A percentile compares a stretch with the other conserved stretches of the same genome.
Conservation (phyloP, 2,797 vertebrate species). For the Xiphophorus birchmanni region DNA sequence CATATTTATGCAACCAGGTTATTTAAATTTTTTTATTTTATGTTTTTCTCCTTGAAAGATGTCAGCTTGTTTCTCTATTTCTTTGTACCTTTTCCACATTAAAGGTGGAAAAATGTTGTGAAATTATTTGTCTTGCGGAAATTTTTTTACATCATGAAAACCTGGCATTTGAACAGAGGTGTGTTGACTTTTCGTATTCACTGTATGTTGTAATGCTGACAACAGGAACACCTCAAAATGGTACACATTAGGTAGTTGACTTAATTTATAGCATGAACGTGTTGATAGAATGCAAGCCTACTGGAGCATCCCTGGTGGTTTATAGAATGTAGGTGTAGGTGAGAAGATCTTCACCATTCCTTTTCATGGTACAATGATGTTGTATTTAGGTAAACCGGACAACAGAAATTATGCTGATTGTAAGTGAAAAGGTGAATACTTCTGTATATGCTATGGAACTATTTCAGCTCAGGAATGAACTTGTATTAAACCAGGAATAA, state of each 20-base stretch:
- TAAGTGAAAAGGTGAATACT: neutral
- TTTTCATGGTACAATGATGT: neutral
- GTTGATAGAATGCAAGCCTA: neutral
- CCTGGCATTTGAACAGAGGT: too few species aligned
- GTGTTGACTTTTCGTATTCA: too few species aligned
- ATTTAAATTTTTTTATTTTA: too few species aligned
- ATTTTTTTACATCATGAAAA: too few species aligned
- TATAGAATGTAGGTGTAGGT: neutral
- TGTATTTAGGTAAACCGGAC: neutral
- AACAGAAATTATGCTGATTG: neutral
- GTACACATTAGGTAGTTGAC: neutral
- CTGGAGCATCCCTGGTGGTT: neutral
- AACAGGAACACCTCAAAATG: neutral
- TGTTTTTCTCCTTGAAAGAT: too few species aligned
- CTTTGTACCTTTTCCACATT: too few species aligned
- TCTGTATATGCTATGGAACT: neutral
- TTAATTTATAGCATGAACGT: neutral
- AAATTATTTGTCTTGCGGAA: too few species aligned
- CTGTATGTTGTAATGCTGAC: neutral
- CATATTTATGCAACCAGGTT: too few species aligned
- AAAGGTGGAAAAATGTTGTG: too few species aligned
- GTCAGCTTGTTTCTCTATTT: too few species aligned
- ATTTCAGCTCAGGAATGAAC: neutral
- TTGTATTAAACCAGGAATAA: too few species aligned
- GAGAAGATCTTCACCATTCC: neutral